A percentile compares a stretch with the other conserved stretches of the same genome.
These are phyloP conservation scores for Ericerus pela DNA, from an alignment of 1,140 invertebrate species.

Conservation along the genomic window DNA sequence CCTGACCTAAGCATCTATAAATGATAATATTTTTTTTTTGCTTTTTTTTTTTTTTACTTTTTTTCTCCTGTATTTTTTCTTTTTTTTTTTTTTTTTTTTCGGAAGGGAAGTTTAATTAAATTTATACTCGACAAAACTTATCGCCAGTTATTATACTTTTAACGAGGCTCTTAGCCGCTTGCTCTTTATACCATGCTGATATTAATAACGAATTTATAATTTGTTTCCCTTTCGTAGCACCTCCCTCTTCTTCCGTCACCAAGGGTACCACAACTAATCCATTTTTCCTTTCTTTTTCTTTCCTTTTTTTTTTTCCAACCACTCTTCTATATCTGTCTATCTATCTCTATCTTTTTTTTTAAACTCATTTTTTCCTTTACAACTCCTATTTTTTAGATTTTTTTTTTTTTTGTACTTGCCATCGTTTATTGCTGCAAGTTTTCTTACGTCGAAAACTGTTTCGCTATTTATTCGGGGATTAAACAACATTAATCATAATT, in stretches of 20 bases:
- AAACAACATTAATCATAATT: conserved; percentile 12
- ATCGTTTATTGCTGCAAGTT: conserved; percentile 1
- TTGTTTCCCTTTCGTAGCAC: neutral
- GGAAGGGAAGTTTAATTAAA: conserved; percentile 1
- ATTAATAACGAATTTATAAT: conserved; percentile 11
- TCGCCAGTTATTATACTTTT: conserved; percentile 12
- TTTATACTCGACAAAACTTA: conserved; percentile 6
- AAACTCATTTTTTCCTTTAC: too few species aligned
- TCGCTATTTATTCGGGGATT: conserved; percentile 9
- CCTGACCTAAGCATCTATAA: too few species aligned
- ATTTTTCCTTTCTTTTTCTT: conserved; percentile 5
- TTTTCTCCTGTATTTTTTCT: too few species aligned
- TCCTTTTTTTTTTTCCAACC: neutral
- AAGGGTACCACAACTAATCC: conserved; percentile 6
- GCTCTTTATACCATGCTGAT: conserved; percentile 7
- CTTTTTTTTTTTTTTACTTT: too few species aligned
- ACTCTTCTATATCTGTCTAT: too few species aligned
- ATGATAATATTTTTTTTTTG: too few species aligned
- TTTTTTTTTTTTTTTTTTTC: too few species aligned
- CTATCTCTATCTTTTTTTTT: too few species aligned
- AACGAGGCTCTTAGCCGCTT: conserved; percentile 4
- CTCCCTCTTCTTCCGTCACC: neutral
- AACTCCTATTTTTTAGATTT: too few species aligned
- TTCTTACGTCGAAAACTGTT: conserved; percentile 11
- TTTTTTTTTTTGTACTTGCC: too few species aligned